These are phyloP conservation scores for Desoria tigrina DNA, from an alignment of 2,888 invertebrate genomes.

Conservation along the genomic window DNA sequence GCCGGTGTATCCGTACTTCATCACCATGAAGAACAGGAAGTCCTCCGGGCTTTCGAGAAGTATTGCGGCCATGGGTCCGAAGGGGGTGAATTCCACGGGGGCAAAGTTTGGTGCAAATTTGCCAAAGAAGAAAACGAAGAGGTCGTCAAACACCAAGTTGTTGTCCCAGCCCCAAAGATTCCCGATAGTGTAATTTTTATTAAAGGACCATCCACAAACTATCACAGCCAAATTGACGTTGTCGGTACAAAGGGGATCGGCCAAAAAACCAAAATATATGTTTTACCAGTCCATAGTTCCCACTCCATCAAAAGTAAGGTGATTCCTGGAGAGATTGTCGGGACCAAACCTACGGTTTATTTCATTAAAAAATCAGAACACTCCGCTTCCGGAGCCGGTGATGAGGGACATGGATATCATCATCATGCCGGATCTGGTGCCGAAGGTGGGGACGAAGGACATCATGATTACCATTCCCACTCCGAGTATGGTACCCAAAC, in stretches of 20 bases:
- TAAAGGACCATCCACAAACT: neutral
- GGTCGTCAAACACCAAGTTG: slow-evolving; percentile 31
- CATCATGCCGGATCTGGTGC: too few relatives aligned
- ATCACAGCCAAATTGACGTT: slow-evolving; percentile 7
- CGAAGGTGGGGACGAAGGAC: too few relatives aligned
- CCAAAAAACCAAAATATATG: slow-evolving; percentile 38
- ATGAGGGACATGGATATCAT: too few relatives aligned
- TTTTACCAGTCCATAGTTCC: slow-evolving; percentile 28
- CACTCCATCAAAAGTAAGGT: slow-evolving; percentile 32
- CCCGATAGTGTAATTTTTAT: slow-evolving; percentile 34
- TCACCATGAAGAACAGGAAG: slow-evolving; percentile 30
- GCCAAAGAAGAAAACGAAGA: slow-evolving; percentile 21
- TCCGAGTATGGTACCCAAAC: too few relatives aligned
- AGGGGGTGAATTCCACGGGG: slow-evolving; percentile 25
- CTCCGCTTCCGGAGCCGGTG: too few relatives aligned
- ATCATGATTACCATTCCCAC: too few relatives aligned
- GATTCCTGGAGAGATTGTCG: slow-evolving; percentile 20
- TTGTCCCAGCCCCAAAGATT: slow-evolving; percentile 12
- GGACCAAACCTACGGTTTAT: slow-evolving; percentile 21
- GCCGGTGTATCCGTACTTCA: slow-evolving; percentile 29
- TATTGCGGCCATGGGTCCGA: slow-evolving; percentile 22
- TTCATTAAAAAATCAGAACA: slow-evolving; percentile 30
- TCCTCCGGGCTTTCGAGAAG: slow-evolving; percentile 19
- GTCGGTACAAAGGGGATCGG: slow-evolving; percentile 1
- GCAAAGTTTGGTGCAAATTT: slow-evolving; percentile 31